These are phyloP conservation scores for Brevimyrus niger DNA, from an alignment of 2,113 vertebrate species.

Conservation along the genomic window DNA sequence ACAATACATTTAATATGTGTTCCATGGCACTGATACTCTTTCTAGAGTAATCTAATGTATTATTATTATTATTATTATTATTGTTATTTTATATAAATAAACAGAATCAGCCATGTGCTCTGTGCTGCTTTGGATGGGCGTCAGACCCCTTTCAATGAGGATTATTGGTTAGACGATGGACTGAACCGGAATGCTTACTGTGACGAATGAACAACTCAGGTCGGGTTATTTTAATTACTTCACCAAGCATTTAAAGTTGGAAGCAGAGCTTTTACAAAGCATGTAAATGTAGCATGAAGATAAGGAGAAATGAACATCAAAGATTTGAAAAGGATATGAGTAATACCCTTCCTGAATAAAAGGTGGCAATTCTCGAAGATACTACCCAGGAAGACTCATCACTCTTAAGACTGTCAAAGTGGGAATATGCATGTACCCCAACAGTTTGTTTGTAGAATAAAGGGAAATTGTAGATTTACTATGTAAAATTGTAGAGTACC, in stretches of 20 bases:
- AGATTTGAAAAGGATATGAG: neutral
- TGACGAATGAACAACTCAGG: neutral
- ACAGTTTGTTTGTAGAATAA: neutral
- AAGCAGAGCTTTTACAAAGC: neutral
- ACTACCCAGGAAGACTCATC: neutral
- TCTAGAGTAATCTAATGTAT: neutral
- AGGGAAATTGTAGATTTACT: neutral
- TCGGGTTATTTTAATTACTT: neutral
- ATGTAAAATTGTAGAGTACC: too few relatives aligned
- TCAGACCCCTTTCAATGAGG: neutral
- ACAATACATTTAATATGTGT: neutral
- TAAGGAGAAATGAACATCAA: neutral
- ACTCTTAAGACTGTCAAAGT: neutral
- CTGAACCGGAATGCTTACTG: neutral
- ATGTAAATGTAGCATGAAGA: neutral
- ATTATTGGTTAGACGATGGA: neutral
- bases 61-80: neutral
- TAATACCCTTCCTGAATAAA: neutral
- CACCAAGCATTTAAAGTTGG: neutral
- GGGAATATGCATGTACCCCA: neutral
- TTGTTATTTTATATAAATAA: neutral
- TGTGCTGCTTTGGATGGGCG: neutral
- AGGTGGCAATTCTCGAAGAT: neutral
- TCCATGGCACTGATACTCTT: neutral
- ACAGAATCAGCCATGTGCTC: neutral